Conservation (phyloP, 2,797 vertebrate species). For the Fistularia tabacaria region DNA sequence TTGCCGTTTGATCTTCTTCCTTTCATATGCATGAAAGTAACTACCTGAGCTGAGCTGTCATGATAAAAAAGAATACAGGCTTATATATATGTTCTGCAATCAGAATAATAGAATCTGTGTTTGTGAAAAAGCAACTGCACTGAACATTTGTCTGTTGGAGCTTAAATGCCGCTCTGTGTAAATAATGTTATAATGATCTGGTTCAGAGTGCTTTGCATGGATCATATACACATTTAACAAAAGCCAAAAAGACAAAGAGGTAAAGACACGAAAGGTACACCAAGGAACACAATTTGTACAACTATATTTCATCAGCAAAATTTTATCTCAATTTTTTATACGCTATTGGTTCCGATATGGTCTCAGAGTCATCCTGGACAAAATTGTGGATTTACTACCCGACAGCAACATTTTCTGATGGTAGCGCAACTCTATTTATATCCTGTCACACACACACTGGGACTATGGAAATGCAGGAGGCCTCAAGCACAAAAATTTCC, state of each 20-base stretch:
- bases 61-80: constrained; percentile 22
- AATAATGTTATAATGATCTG: too few species aligned
- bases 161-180: too few species aligned
- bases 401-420: constrained; percentile 34
- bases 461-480: constrained; percentile 52
- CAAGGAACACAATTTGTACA: not conserved
- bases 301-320: too few species aligned
- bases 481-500: constrained; percentile 58
- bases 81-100: not conserved
- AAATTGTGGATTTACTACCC: constrained; percentile 13
- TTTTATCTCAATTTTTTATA: too few species aligned
- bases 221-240: too few species aligned
- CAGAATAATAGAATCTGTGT: not conserved
- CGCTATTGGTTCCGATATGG: not conserved
- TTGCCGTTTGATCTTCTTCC: constrained; percentile 57
- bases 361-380: constrained; percentile 44
- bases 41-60: constrained; percentile 20
- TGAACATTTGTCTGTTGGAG: too few species aligned
- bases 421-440: constrained; percentile 65
- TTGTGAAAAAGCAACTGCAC: too few species aligned
- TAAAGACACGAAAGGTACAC: not conserved
- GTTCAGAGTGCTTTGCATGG: too few species aligned
- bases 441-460: constrained; percentile 45
- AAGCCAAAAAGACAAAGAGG: too few species aligned
- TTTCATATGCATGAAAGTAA: constrained; percentile 18